Conservation (phyloP, 2,888 invertebrate species). For the Leptothorax acervorum region DNA sequence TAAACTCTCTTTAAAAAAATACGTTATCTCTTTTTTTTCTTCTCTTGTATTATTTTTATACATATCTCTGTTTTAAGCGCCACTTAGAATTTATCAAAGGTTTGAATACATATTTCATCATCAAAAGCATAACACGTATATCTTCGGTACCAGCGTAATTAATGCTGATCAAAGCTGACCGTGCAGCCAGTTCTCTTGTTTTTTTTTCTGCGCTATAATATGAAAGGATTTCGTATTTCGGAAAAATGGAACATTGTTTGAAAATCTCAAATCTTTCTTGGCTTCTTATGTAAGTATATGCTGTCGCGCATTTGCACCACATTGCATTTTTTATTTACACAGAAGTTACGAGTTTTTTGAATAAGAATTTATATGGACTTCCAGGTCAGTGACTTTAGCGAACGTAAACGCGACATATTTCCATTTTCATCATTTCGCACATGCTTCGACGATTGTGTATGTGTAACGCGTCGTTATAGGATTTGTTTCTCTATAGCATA, state of each 20-base stretch:
- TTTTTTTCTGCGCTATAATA: not conserved
- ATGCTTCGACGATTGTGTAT: not conserved
- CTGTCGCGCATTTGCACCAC: not conserved
- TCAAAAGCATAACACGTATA: not conserved
- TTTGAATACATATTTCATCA: not conserved
- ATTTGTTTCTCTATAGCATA: not conserved
- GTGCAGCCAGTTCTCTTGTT: not conserved
- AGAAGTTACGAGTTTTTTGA: not conserved
- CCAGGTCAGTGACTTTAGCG: not conserved
- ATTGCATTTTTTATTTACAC: slow-evolving; percentile 5
- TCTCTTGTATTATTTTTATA: not conserved
- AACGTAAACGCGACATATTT: not conserved
- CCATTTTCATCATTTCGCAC: not conserved
- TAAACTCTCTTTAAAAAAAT: not conserved
- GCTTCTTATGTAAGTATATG: not conserved
- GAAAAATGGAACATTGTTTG: not conserved
- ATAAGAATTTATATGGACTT: not conserved
- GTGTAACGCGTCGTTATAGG: not conserved
- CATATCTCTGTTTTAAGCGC: not conserved
- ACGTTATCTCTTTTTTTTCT: not conserved
- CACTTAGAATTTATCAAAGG: not conserved
- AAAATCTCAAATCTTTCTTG: not conserved
- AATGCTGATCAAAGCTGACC: not conserved
- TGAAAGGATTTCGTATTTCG: not conserved
- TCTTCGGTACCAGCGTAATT: not conserved